Percentiles rank a stretch among this genome's conserved stretches.
These are phyloP conservation scores for Macrobrachium rosenbergii DNA, from an alignment of 1,140 invertebrate species.

Conservation along the genomic window DNA sequence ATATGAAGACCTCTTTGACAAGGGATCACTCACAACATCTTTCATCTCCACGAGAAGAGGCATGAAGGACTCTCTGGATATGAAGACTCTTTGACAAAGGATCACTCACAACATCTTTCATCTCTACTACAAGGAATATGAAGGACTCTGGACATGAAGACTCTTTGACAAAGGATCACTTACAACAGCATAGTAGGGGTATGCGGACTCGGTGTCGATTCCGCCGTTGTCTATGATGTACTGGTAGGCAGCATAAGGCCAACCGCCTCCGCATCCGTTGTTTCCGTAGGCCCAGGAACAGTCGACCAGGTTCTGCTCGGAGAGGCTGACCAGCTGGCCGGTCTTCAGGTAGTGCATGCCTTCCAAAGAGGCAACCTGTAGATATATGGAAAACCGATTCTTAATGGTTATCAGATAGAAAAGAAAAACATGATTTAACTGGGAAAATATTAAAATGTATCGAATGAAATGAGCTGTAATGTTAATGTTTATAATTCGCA, in stretches of 20 bases:
- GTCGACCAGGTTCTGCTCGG: conserved; percentile 77
- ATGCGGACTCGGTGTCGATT: conserved; percentile 92
- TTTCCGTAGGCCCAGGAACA: conserved; percentile 74
- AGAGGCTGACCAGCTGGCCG: conserved; percentile 68
- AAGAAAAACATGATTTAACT: no score
- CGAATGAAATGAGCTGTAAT: no score
- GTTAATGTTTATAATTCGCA: no score
- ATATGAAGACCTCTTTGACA: no score
- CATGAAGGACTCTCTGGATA: no score
- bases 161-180: conserved; percentile 60
- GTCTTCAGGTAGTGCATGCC: conserved; percentile 92
- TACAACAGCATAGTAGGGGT: conserved; percentile 85
- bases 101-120: no score
- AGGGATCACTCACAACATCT: conserved; percentile 68
- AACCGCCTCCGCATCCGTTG: conserved; percentile 79
- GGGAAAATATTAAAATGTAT: no score
- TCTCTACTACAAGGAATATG: no score
- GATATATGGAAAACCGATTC: neutral
- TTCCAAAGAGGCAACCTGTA: conserved; percentile 88
- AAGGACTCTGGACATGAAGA: no score
- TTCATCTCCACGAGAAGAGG: no score
- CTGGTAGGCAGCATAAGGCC: conserved; percentile 76
- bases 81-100: no score
- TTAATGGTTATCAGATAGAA: neutral
- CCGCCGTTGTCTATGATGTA: conserved; percentile 82